Evolutionary conservation across 2,113 vertebrate genomes (phyloP), one percentile per base, ranked within the genome.

Genomic region (Parotia lawesii): DNA sequence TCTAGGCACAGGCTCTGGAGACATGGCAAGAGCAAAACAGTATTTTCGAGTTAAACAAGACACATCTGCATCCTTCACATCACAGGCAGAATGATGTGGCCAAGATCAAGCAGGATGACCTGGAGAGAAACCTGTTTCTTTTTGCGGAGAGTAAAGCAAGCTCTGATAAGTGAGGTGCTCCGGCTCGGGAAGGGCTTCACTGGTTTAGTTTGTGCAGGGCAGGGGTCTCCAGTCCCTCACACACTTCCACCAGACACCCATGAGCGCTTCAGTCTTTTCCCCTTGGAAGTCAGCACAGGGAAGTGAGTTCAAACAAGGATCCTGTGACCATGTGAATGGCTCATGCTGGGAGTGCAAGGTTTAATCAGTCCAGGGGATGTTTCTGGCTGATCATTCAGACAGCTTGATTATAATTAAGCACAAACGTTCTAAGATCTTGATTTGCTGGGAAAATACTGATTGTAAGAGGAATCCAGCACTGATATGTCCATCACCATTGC

Each of bases 371-470:
- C 66, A 44, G 28, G 44, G 80, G 57, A 88, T 8, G 22, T 44
- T 77, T 84, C 47, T 85, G 65, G 64, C 77, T 89, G 44, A 60
- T 94, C 77, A 82, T 61, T 61, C 70, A 89, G 25, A 44, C 7
- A 7, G 77, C 21, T 57, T 91, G 58, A 78, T 92, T 81, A 58
- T 82, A 82, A 96, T 85, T 69, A 96, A 93, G 61, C 44, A 75
- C 29, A 79, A 22, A 17, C 11, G 54, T 61, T 87, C 64, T 38
- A 71, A 91, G 62, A 79, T 33, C 50, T 72, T 71, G 45, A 58
- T 57, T 85, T 0, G 0, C 58, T 76, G 38, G 42, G 50, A 87
- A 79, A 73, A 76, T 9, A 37, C 50, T 17, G 60, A 57, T 31
- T 61, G 9, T 37, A 73, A 77, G 72, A 88, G 67, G 58, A 90